Evolutionary conservation across 2,888 invertebrate species (phyloP), one percentile per base, ranked within the genome.

Genomic region (Synanthedon tipuliformis): DNA sequence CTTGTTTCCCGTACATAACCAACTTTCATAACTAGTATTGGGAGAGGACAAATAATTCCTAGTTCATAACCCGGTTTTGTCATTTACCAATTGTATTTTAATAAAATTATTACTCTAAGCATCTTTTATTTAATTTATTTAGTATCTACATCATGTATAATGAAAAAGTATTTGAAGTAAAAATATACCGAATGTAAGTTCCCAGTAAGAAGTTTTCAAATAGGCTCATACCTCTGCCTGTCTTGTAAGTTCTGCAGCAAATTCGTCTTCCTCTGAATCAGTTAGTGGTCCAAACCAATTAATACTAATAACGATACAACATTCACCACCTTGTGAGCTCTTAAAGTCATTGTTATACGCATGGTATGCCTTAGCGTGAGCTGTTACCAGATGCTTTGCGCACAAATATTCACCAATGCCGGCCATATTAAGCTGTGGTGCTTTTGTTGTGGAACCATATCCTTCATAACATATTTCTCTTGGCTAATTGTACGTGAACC

Each of bases 401-500:
- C 92, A 92, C 0, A 89, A 57, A 62, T 92, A 93, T 10, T 80
- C 71, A 0, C 87, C 90, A 3, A 88, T 67, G 0, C 88, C 89
- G 0, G 87, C 78, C 40, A 68, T 69, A 0, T 52, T 12, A 0
- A 68, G 5, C 0, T 56, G 61, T 60, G 84, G 69, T 0, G 89
- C 88, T 57, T 84, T 63, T n/a, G 64, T 64, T 1, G 77, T 81
- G 0, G 73, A 68, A 15, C 77, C 82, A 58, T 88, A 89, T 0
- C 75, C 73, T 0, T 56, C 53, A 12, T 79, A 75, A 56, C 89
- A 88, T 3, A 84, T 60, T 1, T 78, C 57, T 16, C 73, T 68
- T 0, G 93, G 93, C 63, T 94, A 94, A 68, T 94, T 94, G 54
- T 94, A 86, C 0, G 94, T 94, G 0, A 92, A 86, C 93, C 93